phyloP scores from a whole-genome alignment of 2,888 invertebrate species.

The Serripes groenlandicus region DNA sequence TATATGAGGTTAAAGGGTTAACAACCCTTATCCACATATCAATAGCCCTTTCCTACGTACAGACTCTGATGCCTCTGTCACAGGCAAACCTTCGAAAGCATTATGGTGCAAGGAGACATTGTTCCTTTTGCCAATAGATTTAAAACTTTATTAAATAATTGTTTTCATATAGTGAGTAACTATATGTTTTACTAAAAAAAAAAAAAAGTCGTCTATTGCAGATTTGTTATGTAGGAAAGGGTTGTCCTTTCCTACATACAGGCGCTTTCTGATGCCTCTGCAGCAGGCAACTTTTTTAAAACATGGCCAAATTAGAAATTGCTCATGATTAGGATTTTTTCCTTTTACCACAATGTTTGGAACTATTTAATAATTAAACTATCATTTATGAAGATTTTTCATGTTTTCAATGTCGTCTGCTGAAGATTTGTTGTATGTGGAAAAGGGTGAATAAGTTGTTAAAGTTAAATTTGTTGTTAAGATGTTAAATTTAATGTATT shows the following conservation, averaged over 20 bases:
- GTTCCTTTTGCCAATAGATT: too few relatives aligned
- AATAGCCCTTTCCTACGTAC: too few relatives aligned
- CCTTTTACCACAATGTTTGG: neutral
- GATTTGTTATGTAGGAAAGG: neutral
- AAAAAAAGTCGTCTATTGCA: too few relatives aligned
- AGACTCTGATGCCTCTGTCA: too few relatives aligned
- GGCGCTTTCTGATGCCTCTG: neutral
- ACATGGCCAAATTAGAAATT: neutral
- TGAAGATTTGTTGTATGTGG: neutral
- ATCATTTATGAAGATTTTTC: neutral
- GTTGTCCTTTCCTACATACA: neutral
- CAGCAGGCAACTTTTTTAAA: neutral
- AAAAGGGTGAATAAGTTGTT: neutral
- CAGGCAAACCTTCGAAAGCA: too few relatives aligned
- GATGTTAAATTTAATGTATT: neutral
- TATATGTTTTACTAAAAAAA: too few relatives aligned
- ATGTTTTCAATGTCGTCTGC: neutral
- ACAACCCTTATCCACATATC: too few relatives aligned
- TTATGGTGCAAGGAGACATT: too few relatives aligned
- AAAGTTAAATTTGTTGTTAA: neutral
- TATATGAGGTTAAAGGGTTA: too few relatives aligned
- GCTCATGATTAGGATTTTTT: neutral
- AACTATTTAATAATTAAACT: neutral
- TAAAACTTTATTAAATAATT: too few relatives aligned
- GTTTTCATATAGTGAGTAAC: too few relatives aligned